Conservation (phyloP, 2,888 invertebrate species). For the Endomychus coccineus region DNA sequence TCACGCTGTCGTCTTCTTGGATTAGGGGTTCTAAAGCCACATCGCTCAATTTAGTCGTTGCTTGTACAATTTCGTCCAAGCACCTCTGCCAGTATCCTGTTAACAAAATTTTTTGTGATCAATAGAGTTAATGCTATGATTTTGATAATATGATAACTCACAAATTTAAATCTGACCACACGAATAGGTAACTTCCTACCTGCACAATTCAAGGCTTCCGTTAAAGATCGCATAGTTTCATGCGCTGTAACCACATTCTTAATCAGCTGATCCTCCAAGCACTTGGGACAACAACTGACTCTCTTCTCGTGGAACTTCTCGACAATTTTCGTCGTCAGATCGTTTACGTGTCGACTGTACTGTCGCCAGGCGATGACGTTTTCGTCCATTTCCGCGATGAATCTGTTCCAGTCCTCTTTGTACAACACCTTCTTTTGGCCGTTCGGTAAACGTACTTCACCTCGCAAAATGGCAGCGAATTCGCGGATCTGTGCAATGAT, state of each 20-base stretch:
- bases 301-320: constrained; percentile 33
- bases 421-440: constrained; percentile 27
- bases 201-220: constrained; percentile 37
- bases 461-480: constrained; percentile 30
- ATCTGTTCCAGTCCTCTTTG: constrained; percentile 34
- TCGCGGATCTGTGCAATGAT: constrained; percentile 33
- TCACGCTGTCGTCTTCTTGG: constrained; percentile 8
- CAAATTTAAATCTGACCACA: too few species aligned
- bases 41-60: constrained; percentile 30
- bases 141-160: too few species aligned
- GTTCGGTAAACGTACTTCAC: constrained; percentile 27
- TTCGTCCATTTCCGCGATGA: constrained; percentile 32
- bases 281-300: constrained; percentile 38
- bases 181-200: constrained; percentile 12
- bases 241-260: constrained; percentile 35
- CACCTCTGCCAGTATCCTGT: constrained; percentile 35
- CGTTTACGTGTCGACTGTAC: constrained; percentile 37
- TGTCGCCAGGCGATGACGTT: constrained; percentile 35
- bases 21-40: constrained; percentile 9
- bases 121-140: too few species aligned
- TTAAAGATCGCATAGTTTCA: constrained; percentile 34
- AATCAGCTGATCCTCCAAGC: constrained; percentile 36
- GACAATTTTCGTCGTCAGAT: constrained; percentile 34
- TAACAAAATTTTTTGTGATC: too few species aligned
- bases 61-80: constrained; percentile 33